phyloP scores from a whole-genome alignment of 2,113 vertebrate genomes.

The Tinamus guttatus region DNA sequence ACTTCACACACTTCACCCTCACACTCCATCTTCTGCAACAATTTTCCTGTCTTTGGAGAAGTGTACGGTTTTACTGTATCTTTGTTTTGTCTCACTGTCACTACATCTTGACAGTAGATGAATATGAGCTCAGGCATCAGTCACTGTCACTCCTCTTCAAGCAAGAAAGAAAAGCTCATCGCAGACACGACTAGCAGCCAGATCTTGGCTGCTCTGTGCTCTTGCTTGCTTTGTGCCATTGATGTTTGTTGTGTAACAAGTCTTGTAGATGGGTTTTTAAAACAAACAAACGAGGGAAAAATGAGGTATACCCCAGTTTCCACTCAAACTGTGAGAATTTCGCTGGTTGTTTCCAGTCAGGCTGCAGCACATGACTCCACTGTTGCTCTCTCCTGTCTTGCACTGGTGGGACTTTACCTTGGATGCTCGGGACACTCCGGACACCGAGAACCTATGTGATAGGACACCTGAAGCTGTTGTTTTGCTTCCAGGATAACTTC shows the following conservation, averaged over 20 bases:
- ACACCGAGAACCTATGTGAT: not conserved
- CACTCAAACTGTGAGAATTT: not conserved
- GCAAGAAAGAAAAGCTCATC: not conserved
- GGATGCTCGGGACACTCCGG: not conserved
- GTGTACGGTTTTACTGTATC: conserved; percentile 5
- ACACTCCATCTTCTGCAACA: conserved; percentile 6
- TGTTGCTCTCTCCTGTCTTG: not conserved
- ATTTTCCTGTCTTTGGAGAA: conserved; percentile 35
- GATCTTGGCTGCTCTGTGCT: not conserved
- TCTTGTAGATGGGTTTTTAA: conserved; percentile 1
- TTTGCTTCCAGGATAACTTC: not conserved
- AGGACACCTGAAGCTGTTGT: not conserved
- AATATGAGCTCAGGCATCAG: not conserved
- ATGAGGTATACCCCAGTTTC: not conserved
- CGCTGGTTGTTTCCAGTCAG: not conserved
- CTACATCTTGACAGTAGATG: not conserved
- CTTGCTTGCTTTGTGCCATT: not conserved
- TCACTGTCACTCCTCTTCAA: not conserved
- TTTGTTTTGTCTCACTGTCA: conserved; percentile 17
- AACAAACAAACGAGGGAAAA: not conserved
- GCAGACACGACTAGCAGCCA: not conserved
- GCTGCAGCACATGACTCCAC: not conserved
- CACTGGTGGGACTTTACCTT: conserved; percentile 25
- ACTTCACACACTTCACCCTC: not conserved
- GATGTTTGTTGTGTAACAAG: not conserved